A percentile compares a stretch with the other conserved stretches of the same genome.
Conservation (phyloP, 1,140 invertebrate genomes). For the Nephila pilipes region DNA sequence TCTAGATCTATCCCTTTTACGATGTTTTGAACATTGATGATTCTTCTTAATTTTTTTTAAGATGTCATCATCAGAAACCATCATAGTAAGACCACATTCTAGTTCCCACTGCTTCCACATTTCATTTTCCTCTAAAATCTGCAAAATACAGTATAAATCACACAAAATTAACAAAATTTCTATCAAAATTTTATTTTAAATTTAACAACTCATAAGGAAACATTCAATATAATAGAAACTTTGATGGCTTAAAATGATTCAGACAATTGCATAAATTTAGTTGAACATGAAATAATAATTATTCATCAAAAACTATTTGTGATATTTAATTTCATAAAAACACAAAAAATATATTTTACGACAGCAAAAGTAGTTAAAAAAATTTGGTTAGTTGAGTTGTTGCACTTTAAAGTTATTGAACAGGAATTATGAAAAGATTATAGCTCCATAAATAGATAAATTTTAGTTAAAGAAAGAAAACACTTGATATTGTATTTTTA, state of each 20-base stretch:
- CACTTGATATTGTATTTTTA: no score
- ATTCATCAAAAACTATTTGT: no score
- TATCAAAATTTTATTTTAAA: neutral
- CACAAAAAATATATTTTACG: no score
- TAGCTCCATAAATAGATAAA: neutral
- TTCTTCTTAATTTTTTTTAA: slow-evolving; percentile 65
- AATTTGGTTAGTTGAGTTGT: no score
- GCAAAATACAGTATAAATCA: neutral
- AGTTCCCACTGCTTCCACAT: slow-evolving; percentile 80
- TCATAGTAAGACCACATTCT: slow-evolving; percentile 78
- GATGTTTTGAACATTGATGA: slow-evolving; percentile 76
- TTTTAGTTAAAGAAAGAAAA: neutral
- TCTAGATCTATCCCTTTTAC: slow-evolving; percentile 78
- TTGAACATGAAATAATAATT: no score
- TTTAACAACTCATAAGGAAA: neutral
- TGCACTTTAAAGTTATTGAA: no score
- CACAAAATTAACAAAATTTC: neutral
- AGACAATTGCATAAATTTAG: no score
- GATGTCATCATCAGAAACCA: slow-evolving; percentile 78
- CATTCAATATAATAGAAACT: no score
- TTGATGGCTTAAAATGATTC: no score
- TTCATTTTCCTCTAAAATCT: slow-evolving; percentile 81
- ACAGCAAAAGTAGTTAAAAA: no score
- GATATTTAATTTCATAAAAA: no score
- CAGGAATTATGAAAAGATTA: no score